phyloP scores from a whole-genome alignment of 1,140 invertebrate species.

The Mycetomoellerius zeteki region DNA sequence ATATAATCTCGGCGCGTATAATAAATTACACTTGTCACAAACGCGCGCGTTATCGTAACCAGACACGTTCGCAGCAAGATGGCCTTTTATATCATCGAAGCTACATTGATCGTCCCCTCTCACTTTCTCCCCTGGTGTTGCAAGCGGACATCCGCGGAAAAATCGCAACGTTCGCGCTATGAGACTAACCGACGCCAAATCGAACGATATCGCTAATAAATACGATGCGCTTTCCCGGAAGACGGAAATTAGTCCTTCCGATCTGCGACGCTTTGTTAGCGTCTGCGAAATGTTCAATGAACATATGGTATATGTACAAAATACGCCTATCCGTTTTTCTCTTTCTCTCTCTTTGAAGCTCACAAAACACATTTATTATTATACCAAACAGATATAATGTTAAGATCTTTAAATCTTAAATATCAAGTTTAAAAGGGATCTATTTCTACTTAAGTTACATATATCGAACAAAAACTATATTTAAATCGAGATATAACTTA shows the following conservation, averaged over 20 bases:
- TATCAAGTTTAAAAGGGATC: neutral
- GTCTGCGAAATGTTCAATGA: neutral
- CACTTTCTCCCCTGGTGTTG: constrained; percentile 51
- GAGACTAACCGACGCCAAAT: constrained; percentile 79
- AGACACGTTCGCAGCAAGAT: constrained; percentile 79
- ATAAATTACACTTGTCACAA: constrained; percentile 80
- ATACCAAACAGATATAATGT: neutral
- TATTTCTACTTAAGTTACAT: neutral
- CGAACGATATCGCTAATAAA: constrained; percentile 39
- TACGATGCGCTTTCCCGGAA: neutral
- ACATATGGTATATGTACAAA: neutral
- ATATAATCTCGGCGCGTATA: constrained; percentile 73
- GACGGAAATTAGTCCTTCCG: neutral
- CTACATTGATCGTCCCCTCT: constrained; percentile 71
- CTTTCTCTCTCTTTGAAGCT: neutral
- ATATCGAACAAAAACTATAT: neutral
- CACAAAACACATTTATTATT: too few species aligned
- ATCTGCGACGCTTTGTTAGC: neutral
- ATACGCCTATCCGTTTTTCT: neutral
- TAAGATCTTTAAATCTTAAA: neutral
- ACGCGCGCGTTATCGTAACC: constrained; percentile 78
- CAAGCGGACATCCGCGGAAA: constrained; percentile 61
- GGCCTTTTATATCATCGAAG: constrained; percentile 78
- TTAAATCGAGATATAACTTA: neutral
- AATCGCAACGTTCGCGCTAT: constrained; percentile 42